These are phyloP conservation scores for Danaus melanippus DNA, from an alignment of 1,140 invertebrate genomes.

Conservation along the genomic window DNA sequence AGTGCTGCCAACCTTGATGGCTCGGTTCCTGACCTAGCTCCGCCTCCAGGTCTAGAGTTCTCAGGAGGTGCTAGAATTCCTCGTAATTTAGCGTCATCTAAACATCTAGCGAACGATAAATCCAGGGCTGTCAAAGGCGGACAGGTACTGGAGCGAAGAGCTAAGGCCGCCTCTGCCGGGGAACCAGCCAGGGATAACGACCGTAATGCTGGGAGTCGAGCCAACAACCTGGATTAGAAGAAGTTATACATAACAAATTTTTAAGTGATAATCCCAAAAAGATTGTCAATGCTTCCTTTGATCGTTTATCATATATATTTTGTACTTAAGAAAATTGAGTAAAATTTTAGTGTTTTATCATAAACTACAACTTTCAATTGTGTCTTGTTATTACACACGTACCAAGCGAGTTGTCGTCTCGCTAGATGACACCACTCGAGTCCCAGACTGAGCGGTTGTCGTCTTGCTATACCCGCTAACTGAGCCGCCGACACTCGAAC, in stretches of 20 bases:
- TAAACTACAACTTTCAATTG: too few species aligned
- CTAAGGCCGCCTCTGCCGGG: constrained; percentile 84
- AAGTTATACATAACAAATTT: background rate
- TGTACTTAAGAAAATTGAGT: too few species aligned
- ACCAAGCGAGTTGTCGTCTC: constrained; percentile 89
- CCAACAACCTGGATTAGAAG: constrained; percentile 74
- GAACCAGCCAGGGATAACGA: constrained; percentile 86
- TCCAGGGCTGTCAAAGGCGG: constrained; percentile 86
- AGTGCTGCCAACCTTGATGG: constrained; percentile 86
- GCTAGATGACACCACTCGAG: constrained; percentile 91
- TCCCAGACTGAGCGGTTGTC: constrained; percentile 86
- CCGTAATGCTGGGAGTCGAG: constrained; percentile 85
- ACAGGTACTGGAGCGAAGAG: constrained; percentile 87
- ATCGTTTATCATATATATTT: too few species aligned
- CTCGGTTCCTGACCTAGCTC: constrained; percentile 86
- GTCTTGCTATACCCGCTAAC: constrained; percentile 86
- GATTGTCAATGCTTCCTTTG: too few species aligned
- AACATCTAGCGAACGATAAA: constrained; percentile 76
- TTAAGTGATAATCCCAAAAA: too few species aligned
- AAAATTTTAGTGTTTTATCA: too few species aligned
- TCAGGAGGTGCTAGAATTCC: constrained; percentile 89
- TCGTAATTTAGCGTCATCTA: constrained; percentile 86
- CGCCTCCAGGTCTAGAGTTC: constrained; percentile 87
- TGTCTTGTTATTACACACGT: background rate
- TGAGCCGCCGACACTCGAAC: constrained; percentile 81